Conservation (phyloP, 2,113 vertebrate genomes). For the Syngnathus typhle region DNA sequence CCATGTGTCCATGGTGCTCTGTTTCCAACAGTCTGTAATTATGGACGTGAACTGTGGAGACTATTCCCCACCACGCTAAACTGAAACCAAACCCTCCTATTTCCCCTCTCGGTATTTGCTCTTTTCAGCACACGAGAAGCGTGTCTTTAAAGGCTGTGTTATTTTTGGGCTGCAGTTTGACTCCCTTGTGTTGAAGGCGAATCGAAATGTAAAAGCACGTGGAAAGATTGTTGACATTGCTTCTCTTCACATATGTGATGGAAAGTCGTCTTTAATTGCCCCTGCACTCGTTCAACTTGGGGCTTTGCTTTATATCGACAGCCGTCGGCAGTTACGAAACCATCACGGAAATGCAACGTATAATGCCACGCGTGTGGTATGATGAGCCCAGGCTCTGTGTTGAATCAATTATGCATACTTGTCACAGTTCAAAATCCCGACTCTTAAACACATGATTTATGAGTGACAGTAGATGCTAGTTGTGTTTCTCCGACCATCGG, state of each 20-base stretch:
- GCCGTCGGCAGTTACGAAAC: conserved; percentile 6
- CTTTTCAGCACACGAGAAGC: conserved; percentile 45
- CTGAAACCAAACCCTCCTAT: conserved; percentile 61
- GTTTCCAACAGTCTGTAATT: conserved; percentile 66
- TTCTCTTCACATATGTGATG: neutral
- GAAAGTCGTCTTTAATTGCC: conserved; percentile 20
- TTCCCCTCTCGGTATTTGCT: conserved; percentile 61
- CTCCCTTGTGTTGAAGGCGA: conserved; percentile 50
- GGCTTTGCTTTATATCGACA: neutral
- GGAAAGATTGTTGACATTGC: conserved; percentile 25
- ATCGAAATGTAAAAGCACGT: conserved; percentile 33
- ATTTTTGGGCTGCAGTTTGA: conserved; percentile 56
- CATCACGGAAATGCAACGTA: neutral
- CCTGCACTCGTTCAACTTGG: conserved; percentile 4
- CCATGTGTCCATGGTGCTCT: conserved; percentile 35
- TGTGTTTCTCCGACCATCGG: conserved; percentile 1
- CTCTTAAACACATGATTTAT: conserved; percentile 10
- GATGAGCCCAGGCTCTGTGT: conserved; percentile 5
- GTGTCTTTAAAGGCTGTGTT: conserved; percentile 58
- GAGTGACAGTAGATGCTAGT: conserved; percentile 9
- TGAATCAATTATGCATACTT: neutral
- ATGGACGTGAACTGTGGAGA: conserved; percentile 57
- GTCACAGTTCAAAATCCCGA: neutral
- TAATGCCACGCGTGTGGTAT: conserved; percentile 8
- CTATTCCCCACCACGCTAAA: conserved; percentile 55